Percentiles rank a stretch among this genome's conserved stretches.
phyloP scores from a whole-genome alignment of 2,888 invertebrate species.

The Acronicta leporina region DNA sequence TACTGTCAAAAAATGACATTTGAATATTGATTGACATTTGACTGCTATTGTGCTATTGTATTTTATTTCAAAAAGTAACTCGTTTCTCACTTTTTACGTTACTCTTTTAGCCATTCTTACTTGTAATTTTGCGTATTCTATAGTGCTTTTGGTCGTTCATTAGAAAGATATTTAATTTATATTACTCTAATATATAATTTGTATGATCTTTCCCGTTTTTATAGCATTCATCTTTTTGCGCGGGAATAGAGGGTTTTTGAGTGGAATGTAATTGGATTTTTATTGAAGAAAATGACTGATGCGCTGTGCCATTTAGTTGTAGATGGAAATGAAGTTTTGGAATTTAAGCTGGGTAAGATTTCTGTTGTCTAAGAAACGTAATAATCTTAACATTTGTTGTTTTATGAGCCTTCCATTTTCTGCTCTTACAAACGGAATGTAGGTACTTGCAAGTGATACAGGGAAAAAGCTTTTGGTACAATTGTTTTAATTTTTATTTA shows the following conservation, averaged over 20 bases:
- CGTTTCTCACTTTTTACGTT: constrained; percentile 41
- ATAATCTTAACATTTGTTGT: neutral
- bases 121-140: constrained; percentile 31
- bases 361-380: neutral
- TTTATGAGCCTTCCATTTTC: neutral
- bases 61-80: constrained; percentile 48
- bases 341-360: constrained; percentile 86
- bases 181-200: constrained; percentile 1
- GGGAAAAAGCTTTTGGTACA: neutral
- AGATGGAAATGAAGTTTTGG: constrained; percentile 89
- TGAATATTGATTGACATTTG: constrained; percentile 10
- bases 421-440: neutral
- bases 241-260: constrained; percentile 53
- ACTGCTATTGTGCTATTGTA: too few relatives aligned
- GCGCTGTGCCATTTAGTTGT: constrained; percentile 85
- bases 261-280: constrained; percentile 43
- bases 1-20: too few relatives aligned
- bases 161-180: constrained; percentile 6
- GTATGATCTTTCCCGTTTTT: constrained; percentile 9
- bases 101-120: constrained; percentile 32
- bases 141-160: constrained; percentile 12
- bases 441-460: neutral
- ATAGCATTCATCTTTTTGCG: constrained; percentile 54
- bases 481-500: neutral
- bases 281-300: constrained; percentile 78